These are phyloP conservation scores for Hycleus phaleratus DNA, from an alignment of 1,140 invertebrate genomes.

Conservation along the genomic window DNA sequence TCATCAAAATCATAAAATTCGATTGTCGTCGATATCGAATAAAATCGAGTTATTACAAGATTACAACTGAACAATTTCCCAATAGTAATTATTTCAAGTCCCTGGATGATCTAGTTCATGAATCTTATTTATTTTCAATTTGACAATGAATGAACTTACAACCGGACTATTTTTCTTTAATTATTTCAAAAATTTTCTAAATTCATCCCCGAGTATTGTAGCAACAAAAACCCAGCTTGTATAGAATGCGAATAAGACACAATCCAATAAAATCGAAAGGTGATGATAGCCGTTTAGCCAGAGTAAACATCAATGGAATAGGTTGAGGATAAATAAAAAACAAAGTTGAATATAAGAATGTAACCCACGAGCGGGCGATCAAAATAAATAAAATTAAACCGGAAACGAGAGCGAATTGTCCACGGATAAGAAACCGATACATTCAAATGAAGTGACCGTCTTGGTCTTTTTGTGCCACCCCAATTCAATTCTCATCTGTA, in stretches of 20 bases:
- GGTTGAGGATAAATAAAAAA: slow-evolving; percentile 1
- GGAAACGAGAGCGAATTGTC: not conserved
- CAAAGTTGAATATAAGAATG: slow-evolving; percentile 1
- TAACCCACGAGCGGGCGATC: slow-evolving; percentile 2
- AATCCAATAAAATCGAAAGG: slow-evolving; percentile 8
- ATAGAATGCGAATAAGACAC: too few species aligned
- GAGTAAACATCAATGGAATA: not conserved
- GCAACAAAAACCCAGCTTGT: too few species aligned
- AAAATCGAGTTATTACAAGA: too few species aligned
- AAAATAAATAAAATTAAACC: slow-evolving; percentile 9
- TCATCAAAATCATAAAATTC: too few species aligned
- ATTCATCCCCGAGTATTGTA: too few species aligned
- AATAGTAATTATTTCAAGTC: slow-evolving; percentile 10
- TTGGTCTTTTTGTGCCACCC: not conserved
- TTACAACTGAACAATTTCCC: slow-evolving; percentile 1
- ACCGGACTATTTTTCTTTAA: too few species aligned
- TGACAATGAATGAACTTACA: too few species aligned
- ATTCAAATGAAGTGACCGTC: slow-evolving; percentile 9
- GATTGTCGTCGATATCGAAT: too few species aligned
- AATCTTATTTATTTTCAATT: slow-evolving; percentile 7
- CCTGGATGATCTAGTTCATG: slow-evolving; percentile 2
- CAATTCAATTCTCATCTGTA: slow-evolving; percentile 6
- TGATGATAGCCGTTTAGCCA: slow-evolving; percentile 3
- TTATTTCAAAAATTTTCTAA: too few species aligned
- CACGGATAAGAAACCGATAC: slow-evolving; percentile 9